Conservation (phyloP, 2,888 invertebrate genomes). For the Metopia argyrocephala region DNA sequence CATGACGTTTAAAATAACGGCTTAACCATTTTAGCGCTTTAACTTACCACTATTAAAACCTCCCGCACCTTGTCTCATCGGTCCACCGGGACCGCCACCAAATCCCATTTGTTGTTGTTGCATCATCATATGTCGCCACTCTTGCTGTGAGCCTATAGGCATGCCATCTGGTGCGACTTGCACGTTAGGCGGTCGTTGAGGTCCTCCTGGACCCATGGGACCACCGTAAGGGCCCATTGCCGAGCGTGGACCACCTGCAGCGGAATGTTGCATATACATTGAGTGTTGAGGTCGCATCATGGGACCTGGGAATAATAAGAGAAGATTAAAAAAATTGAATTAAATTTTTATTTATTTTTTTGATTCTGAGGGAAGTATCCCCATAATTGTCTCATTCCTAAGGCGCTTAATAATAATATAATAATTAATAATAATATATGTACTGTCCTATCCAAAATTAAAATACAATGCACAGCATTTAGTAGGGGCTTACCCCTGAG, state of each 20-base stretch:
- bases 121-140: constrained; percentile 79
- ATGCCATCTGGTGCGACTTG: constrained; percentile 82
- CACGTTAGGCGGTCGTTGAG: constrained; percentile 81
- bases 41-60: constrained; percentile 75
- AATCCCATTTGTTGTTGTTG: constrained; percentile 79
- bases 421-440: no score
- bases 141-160: constrained; percentile 78
- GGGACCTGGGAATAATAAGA: constrained; percentile 79
- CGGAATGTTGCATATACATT: constrained; percentile 80
- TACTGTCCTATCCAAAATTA: no score
- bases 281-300: constrained; percentile 84
- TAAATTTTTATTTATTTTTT: no score
- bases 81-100: constrained; percentile 71
- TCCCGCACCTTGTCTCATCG: constrained; percentile 76
- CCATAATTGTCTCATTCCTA: no score
- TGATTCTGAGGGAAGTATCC: no score
- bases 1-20: neutral
- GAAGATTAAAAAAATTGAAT: constrained; percentile 26
- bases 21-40: neutral
- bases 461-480: no score
- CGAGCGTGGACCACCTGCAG: constrained; percentile 73
- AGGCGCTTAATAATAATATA: no score
- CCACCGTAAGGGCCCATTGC: constrained; percentile 75
- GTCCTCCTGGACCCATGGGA: constrained; percentile 78
- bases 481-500: no score